Conservation (phyloP, 1,140 invertebrate genomes). For the Drosophila pseudoananassae region DNA sequence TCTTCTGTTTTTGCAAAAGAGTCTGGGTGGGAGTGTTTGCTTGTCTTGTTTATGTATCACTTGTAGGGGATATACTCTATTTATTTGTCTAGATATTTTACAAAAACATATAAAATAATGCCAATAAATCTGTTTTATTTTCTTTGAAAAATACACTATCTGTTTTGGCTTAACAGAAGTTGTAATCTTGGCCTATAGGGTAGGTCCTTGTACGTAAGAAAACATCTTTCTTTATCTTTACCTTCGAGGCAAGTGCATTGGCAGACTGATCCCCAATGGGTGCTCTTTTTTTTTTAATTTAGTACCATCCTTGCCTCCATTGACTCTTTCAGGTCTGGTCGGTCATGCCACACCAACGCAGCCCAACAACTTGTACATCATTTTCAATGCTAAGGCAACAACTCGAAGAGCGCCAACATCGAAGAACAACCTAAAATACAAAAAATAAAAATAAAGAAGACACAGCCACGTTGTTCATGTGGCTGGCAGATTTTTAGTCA, state of each 20-base stretch:
- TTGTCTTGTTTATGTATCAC: constrained; percentile 19
- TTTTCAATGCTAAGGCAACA: constrained; percentile 80
- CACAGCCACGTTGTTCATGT: constrained; percentile 53
- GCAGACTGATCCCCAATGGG: constrained; percentile 30
- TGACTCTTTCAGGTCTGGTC: constrained; percentile 51
- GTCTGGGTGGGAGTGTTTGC: constrained; percentile 76
- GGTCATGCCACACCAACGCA: constrained; percentile 69
- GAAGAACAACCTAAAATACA: constrained; percentile 11
- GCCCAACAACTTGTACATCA: constrained; percentile 75
- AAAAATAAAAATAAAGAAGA: constrained; percentile 14
- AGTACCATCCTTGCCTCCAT: constrained; percentile 24
- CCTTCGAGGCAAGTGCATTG: constrained; percentile 36
- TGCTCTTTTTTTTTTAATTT: neutral
- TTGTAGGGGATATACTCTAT: constrained; percentile 19
- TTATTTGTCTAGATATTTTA: neutral
- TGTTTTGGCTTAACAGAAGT: neutral
- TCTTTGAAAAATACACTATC: neutral
- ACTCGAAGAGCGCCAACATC: constrained; percentile 50
- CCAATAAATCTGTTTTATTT: neutral
- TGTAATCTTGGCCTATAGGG: neutral
- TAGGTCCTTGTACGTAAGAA: neutral
- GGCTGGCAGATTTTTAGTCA: constrained; percentile 71
- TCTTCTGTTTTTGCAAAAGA: constrained; percentile 65
- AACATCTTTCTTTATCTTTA: neutral
- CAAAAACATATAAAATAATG: neutral